Evolutionary conservation across 2,888 invertebrate species (phyloP).

Genomic region (Apodemia zela): DNA sequence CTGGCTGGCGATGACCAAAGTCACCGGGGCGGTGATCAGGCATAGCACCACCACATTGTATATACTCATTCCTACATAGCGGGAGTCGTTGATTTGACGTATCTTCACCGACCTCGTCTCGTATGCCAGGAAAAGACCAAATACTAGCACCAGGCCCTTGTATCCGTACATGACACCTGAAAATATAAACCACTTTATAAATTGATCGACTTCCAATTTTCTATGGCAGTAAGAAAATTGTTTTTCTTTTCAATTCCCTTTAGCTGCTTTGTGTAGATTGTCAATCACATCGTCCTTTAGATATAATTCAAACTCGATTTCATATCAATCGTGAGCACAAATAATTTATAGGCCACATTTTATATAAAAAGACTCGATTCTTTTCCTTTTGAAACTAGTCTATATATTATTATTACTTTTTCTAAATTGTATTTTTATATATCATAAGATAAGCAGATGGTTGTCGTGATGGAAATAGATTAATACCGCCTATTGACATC

Average conservation of each 20-base stretch:
- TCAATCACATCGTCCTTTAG: not conserved
- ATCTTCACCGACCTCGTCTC: constrained; percentile 99
- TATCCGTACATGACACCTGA: constrained; percentile 96
- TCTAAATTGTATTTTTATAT: too few species aligned
- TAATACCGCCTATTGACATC: too few species aligned
- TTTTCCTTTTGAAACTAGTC: not conserved
- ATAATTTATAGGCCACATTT: not conserved
- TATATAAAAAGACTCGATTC: not conserved
- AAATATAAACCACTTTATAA: constrained; percentile 30
- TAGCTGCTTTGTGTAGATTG: constrained; percentile 1
- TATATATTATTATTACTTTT: not conserved
- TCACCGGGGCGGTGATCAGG: constrained; percentile 98
- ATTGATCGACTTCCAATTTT: constrained; percentile 3
- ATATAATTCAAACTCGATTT: constrained; percentile 1
- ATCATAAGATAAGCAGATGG: too few species aligned
- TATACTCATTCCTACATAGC: constrained; percentile 99
- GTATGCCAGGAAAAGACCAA: constrained; percentile 98
- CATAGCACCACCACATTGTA: constrained; percentile 99
- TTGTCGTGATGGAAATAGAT: too few species aligned
- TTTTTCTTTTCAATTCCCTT: not conserved
- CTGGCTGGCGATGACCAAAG: constrained; percentile 97
- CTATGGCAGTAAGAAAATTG: not conserved
- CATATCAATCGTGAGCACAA: not conserved
- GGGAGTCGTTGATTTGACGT: constrained; percentile 97
- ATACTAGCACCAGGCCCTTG: constrained; percentile 97